These are phyloP conservation scores for Tinea pellionella DNA, from an alignment of 2,888 invertebrate genomes.

Conservation along the genomic window DNA sequence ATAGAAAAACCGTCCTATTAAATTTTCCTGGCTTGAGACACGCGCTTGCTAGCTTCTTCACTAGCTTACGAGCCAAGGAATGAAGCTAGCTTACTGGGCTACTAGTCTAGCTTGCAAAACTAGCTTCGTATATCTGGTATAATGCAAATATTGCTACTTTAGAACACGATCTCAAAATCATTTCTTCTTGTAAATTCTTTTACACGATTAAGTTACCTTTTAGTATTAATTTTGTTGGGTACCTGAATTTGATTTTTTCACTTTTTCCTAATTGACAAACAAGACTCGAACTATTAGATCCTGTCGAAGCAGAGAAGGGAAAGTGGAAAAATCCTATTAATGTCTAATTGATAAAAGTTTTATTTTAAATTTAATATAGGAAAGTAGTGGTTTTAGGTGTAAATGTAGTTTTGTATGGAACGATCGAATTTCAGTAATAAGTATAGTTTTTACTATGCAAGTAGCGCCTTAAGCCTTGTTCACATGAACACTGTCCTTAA, in stretches of 20 bases:
- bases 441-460: neutral
- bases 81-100: no score
- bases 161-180: conserved; percentile 49
- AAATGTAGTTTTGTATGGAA: conserved; percentile 42
- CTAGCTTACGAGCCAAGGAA: no score
- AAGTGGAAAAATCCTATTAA: neutral
- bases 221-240: conserved; percentile 48
- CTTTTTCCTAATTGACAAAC: neutral
- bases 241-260: neutral
- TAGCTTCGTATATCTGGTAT: no score
- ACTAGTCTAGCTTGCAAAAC: no score
- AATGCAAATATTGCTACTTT: neutral
- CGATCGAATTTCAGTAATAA: conserved; percentile 44
- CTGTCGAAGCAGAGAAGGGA: neutral
- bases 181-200: conserved; percentile 33
- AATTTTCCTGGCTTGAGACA: no score
- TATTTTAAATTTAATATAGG: neutral
- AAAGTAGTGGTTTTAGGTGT: neutral
- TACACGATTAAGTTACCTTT: conserved; percentile 45
- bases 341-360: neutral
- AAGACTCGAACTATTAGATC: neutral
- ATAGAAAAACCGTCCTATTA: no score
- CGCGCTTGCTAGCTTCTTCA: no score
- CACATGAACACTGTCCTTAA: neutral
- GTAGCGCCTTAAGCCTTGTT: neutral